Evolutionary conservation across 1,140 invertebrate species (phyloP).

Genomic region (Zaprionus vittiger): DNA sequence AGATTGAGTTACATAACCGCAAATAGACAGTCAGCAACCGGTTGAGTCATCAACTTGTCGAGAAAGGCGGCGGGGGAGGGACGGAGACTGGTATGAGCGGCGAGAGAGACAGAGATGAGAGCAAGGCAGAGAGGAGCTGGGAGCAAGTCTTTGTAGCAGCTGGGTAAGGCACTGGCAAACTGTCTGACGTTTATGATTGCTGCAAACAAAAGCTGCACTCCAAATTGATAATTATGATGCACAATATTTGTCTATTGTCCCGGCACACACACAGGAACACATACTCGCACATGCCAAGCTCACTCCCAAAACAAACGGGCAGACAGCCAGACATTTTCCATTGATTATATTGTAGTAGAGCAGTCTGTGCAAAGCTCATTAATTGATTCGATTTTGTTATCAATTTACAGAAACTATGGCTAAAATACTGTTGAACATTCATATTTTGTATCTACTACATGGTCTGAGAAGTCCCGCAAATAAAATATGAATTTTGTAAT

Average conservation of each 20-base stretch:
- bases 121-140: neutral
- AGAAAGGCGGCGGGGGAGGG: slow-evolving; percentile 4
- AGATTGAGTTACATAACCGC: slow-evolving; percentile 72
- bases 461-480: too few relatives aligned
- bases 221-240: slow-evolving; percentile 75
- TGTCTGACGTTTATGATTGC: slow-evolving; percentile 69
- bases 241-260: slow-evolving; percentile 62
- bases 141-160: neutral
- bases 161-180: slow-evolving; percentile 38
- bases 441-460: too few relatives aligned
- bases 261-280: slow-evolving; percentile 10
- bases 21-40: slow-evolving; percentile 67
- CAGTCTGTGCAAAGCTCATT: slow-evolving; percentile 8
- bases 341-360: slow-evolving; percentile 17
- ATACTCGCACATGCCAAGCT: neutral
- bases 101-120: neutral
- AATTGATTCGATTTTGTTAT: slow-evolving; percentile 13
- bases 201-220: slow-evolving; percentile 77
- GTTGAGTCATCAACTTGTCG: slow-evolving; percentile 63
- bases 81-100: neutral
- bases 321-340: neutral
- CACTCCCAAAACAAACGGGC: neutral
- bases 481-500: too few relatives aligned
- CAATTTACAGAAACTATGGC: neutral
- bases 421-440: neutral